Conservation (phyloP, 64 coral and sea anemone species). For the Montipora cactus region DNA sequence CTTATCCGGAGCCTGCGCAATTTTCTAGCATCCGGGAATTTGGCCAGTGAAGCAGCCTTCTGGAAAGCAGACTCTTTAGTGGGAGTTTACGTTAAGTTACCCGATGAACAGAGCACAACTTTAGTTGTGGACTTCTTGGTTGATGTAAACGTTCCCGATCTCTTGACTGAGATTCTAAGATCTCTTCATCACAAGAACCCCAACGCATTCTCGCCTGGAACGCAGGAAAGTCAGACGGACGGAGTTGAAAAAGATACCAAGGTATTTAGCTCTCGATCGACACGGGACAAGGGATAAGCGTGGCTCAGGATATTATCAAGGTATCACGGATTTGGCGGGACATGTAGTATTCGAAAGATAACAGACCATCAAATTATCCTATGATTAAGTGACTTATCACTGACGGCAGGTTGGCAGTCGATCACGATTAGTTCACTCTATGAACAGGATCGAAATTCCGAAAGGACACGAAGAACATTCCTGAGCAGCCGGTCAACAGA, state of each 20-base stretch:
- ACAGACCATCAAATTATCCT: no score
- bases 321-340: no score
- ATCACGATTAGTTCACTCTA: no score
- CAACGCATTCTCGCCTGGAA: neutral
- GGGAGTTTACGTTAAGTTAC: conserved; percentile 6
- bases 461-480: no score
- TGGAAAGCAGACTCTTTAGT: conserved; percentile 39
- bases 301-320: neutral
- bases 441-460: no score
- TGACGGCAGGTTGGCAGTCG: no score
- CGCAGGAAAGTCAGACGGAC: no score
- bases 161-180: conserved; percentile 10
- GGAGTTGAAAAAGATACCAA: neutral
- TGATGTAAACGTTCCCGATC: conserved; percentile 28
- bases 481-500: no score
- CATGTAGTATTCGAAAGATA: no score
- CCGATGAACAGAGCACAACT: neutral
- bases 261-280: neutral
- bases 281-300: neutral
- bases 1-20: conserved; percentile 27
- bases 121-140: conserved; percentile 29
- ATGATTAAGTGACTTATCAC: no score
- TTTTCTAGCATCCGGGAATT: neutral
- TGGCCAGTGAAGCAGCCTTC: conserved; percentile 22
- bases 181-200: neutral